A percentile compares a stretch with the other conserved stretches of the same genome.
Evolutionary conservation across 2,797 vertebrate species (phyloP).

Genomic region (Echiichthys vipera): DNA sequence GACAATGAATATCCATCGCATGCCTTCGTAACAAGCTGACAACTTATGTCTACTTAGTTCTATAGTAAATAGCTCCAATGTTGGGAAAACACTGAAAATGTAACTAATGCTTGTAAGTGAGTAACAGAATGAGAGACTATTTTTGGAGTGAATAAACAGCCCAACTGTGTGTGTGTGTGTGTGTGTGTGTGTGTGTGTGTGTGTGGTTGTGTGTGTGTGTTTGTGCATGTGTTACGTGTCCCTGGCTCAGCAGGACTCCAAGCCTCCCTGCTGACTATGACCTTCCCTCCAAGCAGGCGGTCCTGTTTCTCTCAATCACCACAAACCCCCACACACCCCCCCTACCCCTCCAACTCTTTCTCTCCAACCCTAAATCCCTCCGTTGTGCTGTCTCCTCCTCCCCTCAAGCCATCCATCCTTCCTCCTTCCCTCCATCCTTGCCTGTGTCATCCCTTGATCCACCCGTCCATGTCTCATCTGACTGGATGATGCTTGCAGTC

Average conservation of each 20-base stretch:
- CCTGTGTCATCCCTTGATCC: constrained; percentile 48
- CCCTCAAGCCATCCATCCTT: constrained; percentile 24
- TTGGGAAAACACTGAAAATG: not conserved
- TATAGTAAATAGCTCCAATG: not conserved
- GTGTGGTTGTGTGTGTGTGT: not conserved
- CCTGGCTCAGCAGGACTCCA: constrained; percentile 53
- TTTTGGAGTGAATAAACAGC: not conserved
- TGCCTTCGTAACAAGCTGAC: constrained; percentile 24
- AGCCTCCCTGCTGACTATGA: constrained; percentile 62
- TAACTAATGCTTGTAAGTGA: not conserved
- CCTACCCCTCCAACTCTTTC: not conserved
- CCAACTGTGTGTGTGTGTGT: no score
- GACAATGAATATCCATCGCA: constrained; percentile 40
- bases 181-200: not conserved
- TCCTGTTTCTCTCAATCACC: constrained; percentile 36
- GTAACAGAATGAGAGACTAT: not conserved
- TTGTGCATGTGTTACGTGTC: constrained; percentile 26
- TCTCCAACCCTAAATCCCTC: constrained; percentile 29
- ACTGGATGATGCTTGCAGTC: constrained; percentile 57
- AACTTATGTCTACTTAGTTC: not conserved
- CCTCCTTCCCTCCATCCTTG: constrained; percentile 23
- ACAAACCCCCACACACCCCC: no score
- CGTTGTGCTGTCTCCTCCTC: constrained; percentile 10
- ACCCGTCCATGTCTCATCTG: constrained; percentile 20
- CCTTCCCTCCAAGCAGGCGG: constrained; percentile 66